phyloP scores from a whole-genome alignment of 2,797 vertebrate species.

The Melanogrammus aeglefinus region DNA sequence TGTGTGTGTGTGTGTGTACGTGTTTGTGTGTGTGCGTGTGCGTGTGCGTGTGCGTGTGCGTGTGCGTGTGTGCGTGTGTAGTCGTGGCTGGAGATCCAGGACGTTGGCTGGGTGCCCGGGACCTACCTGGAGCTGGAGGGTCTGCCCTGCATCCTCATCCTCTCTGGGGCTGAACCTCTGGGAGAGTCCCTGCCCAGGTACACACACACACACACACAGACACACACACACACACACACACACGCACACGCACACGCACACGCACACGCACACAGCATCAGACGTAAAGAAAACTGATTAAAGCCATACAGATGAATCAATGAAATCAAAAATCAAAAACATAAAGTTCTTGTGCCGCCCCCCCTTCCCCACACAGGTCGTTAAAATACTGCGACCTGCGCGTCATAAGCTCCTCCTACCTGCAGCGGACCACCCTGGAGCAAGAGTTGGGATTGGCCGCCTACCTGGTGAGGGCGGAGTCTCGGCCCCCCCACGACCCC shows the following conservation, averaged over 20 bases:
- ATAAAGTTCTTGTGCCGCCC: background rate
- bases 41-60: too few species aligned
- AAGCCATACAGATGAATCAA: background rate
- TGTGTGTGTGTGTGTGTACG: too few species aligned
- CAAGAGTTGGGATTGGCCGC: slow-evolving; percentile 95
- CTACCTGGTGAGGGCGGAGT: slow-evolving; percentile 85
- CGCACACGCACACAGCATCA: too few species aligned
- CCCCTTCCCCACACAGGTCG: slow-evolving; percentile 72
- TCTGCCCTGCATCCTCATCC: slow-evolving; percentile 93
- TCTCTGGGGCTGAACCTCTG: slow-evolving; percentile 89
- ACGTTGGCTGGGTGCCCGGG: slow-evolving; percentile 86
- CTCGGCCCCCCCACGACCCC: slow-evolving; percentile 62
- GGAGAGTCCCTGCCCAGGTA: slow-evolving; percentile 94
- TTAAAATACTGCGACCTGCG: slow-evolving; percentile 95
- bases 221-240: too few species aligned
- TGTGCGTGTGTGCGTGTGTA: slow-evolving; percentile 44
- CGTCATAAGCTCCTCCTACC: slow-evolving; percentile 88
- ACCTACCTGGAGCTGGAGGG: slow-evolving; percentile 94
- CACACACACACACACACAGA: background rate
- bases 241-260: too few species aligned
- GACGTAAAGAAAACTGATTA: too few species aligned
- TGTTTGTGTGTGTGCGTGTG: too few species aligned
- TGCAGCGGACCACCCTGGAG: slow-evolving; percentile 88
- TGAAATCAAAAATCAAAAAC: background rate
- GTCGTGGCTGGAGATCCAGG: slow-evolving; percentile 91